Evolutionary conservation across 2,113 vertebrate species (phyloP), one percentile per base, ranked within the genome.

Genomic region (Otus sunia): DNA sequence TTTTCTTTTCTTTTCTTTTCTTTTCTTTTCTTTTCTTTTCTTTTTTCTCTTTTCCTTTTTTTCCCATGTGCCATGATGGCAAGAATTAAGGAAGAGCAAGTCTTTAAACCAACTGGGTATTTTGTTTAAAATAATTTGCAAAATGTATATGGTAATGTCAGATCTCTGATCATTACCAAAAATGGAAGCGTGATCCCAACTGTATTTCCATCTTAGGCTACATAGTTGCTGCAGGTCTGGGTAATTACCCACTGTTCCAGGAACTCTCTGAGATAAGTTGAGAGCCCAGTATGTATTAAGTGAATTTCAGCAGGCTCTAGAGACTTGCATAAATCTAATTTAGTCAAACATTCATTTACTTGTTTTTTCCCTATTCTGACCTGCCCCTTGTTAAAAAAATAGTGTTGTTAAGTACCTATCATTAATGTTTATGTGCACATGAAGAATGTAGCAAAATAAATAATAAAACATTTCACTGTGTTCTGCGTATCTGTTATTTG

Each of bases 101-200:
- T 5, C 62, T 79, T 79, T 76, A 93, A 76, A 86, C 4, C 0
- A 0, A 12, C 4, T 7, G 20, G 0, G 1, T 71, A 5, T 15
- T 77, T 50, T 36, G 7, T 66, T 94, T 73, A 64, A 90, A 86
- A 49, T 45, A 66, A 62, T 58, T 69, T 67, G 15, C 20, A 88
- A 86, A 84, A 80, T 21, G 1, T 43, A 4, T 47, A 20, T 37
- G 63, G 26, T 29, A 58, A 74, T 39, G 16, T 30, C 55, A 30
- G 20, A 32, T 83, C 43, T 79, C 67, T 71, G 49, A 21, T 58
- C 14, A 47, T 77, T 77, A 49, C 18, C 32, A 84, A 63, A 80
- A 74, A 50, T 27, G 0, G 12, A 76, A 60, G 5, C n/a, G 16
- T 75, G n/a, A 69, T 55, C 32, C 60, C 5, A 3, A 22, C 20